phyloP scores from a whole-genome alignment of 1,140 invertebrate species.

The Anoplolepis gracilipes region DNA sequence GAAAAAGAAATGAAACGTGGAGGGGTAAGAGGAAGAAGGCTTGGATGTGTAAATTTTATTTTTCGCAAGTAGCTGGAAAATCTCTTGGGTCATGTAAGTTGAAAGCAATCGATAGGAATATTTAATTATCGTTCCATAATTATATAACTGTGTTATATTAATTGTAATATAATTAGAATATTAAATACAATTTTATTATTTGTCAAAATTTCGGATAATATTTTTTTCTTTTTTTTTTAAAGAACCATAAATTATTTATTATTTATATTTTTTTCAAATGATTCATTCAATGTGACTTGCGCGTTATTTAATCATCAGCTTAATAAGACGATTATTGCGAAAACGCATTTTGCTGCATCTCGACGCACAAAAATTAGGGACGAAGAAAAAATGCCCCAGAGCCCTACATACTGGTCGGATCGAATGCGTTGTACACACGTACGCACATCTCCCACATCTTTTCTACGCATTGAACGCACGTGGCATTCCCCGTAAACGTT shows the following conservation, averaged over 20 bases:
- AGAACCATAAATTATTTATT: background rate
- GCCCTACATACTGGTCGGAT: conserved; percentile 79
- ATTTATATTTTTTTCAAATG: background rate
- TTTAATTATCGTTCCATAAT: background rate
- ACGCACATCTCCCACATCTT: conserved; percentile 64
- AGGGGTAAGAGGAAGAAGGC: background rate
- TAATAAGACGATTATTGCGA: background rate
- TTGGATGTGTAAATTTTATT: conserved; percentile 14
- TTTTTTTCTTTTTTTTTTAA: background rate
- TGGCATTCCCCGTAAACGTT: conserved; percentile 78
- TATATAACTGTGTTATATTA: background rate
- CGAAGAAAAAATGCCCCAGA: conserved; percentile 79
- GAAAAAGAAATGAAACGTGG: background rate
- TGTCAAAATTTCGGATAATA: background rate
- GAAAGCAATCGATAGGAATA: background rate
- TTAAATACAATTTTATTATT: too few relatives aligned
- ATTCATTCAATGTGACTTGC: background rate
- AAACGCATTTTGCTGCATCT: background rate
- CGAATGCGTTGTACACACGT: conserved; percentile 46
- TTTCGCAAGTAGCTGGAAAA: conserved; percentile 4
- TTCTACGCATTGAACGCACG: conserved; percentile 80
- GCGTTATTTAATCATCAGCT: background rate
- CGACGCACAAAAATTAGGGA: background rate
- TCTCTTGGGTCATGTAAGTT: background rate
- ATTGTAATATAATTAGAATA: too few relatives aligned